Base-by-base conservation (phyloP, 2,113 vertebrate species). In the Larimichthys polyactis region DNA sequence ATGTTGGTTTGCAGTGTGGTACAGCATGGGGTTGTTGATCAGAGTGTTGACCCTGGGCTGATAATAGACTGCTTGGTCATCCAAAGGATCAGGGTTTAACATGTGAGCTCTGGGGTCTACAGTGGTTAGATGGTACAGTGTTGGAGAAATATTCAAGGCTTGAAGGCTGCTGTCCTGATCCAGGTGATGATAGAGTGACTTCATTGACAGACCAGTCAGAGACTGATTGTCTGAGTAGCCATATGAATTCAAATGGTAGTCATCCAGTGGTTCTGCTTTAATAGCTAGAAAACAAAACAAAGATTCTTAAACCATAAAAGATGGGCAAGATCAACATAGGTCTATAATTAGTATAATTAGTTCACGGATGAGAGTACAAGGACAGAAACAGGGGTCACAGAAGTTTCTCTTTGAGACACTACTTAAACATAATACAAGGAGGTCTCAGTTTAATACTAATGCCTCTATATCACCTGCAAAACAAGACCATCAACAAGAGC, bases 261-360 rank as follows among this genome's bases (percentile, higher is more conserved):
- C 97, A 60, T 99, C 97, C 24, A 93, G 91, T 51, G 97, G 98
- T 87, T 99, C 98, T 27, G 97, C 95, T 96, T 99, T 99, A 90
- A 99, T 97, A 87, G 96, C 96, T 85, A 95, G 91, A 93, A 96
- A 93, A 95, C 91, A 87, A 95, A 75, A 83, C 8, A 88, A 64
- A 82, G 4, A 59, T 77, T 49, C 79, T 69, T 44, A 19, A 11
- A 49, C 2, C 14, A 3, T n/a, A 3, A 19, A 24, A 70, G 19
- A 40, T 64, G 32, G 55, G 27, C 15, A 1, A 43, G 20, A 68
- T 72, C 22, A 66, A 16, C 16, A 2, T 4, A 48, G 7, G 19
- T 66, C 29, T 27, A 11, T 36, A n/a, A 62, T 82, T 27, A 48
- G 4, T 27, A 11, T 36, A n/a, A 62, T 82, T 27, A 48, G 4